phyloP scores from a whole-genome alignment of 2,113 vertebrate genomes.

The Boulengeromyrus knoepffleri region DNA sequence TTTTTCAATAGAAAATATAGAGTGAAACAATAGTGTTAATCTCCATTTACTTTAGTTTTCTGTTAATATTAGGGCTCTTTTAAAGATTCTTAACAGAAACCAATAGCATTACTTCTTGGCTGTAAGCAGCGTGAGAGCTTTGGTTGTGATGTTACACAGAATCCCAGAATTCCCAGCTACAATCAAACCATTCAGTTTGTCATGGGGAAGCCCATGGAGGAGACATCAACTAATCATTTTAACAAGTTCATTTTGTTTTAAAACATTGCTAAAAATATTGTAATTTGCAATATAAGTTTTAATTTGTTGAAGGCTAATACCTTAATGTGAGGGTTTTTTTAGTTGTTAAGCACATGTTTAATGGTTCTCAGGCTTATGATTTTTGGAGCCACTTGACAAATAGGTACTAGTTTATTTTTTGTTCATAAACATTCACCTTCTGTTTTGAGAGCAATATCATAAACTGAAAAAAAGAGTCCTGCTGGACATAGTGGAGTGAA shows the following conservation, averaged over 20 bases:
- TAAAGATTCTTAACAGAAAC: background rate
- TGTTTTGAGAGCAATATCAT: background rate
- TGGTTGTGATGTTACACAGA: background rate
- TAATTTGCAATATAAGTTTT: background rate
- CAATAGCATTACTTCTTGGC: background rate
- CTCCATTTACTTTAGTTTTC: background rate
- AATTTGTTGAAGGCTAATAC: background rate
- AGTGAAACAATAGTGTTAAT: background rate
- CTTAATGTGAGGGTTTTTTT: background rate
- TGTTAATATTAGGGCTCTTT: background rate
- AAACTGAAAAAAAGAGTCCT: background rate
- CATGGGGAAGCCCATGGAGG: background rate
- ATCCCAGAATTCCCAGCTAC: background rate
- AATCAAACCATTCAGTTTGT: background rate
- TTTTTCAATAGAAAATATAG: background rate
- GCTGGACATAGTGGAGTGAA: background rate
- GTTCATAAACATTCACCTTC: background rate
- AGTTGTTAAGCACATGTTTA: background rate
- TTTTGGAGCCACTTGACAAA: background rate
- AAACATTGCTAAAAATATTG: background rate
- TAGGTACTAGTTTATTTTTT: background rate
- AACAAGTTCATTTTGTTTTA: background rate
- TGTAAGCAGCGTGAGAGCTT: background rate
- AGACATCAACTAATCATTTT: background rate
- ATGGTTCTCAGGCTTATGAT: background rate